A percentile compares a stretch with the other conserved stretches of the same genome.
phyloP scores from a whole-genome alignment of 2,888 invertebrate species.

The Ganaspis brasiliensis region DNA sequence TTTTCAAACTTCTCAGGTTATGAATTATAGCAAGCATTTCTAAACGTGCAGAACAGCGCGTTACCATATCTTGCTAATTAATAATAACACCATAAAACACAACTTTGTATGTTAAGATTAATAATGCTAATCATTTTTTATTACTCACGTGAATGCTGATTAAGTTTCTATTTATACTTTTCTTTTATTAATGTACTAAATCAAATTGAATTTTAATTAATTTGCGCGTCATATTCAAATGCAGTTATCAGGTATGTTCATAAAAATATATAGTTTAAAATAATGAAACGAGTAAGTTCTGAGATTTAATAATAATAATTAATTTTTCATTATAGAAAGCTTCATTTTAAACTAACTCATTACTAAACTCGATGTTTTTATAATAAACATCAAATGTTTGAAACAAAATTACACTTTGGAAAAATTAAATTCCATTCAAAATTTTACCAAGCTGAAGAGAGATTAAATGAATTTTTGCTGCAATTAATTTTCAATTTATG shows the following conservation, averaged over 20 bases:
- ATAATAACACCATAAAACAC: conserved; percentile 18
- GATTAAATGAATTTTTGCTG: too few relatives aligned
- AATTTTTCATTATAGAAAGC: too few relatives aligned
- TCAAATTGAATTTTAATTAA: conserved; percentile 6
- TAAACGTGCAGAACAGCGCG: conserved; percentile 1
- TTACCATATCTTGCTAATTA: conserved; percentile 12
- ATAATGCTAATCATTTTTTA: conserved; percentile 12
- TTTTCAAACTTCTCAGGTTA: neutral
- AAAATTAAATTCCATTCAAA: too few relatives aligned
- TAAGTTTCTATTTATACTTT: neutral
- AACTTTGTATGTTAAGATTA: conserved; percentile 13
- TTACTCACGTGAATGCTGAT: neutral
- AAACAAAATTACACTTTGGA: too few relatives aligned
- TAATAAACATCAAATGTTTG: too few relatives aligned
- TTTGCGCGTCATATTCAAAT: neutral
- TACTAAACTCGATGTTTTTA: too few relatives aligned
- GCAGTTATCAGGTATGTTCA: neutral
- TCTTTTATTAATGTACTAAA: neutral
- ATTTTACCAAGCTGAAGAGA: too few relatives aligned
- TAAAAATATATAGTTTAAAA: too few relatives aligned
- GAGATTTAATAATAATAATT: too few relatives aligned
- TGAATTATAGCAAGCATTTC: conserved; percentile 9
- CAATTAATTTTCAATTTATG: too few relatives aligned
- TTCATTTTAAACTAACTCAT: too few relatives aligned
- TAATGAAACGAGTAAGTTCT: too few relatives aligned